Evolutionary conservation across 2,113 vertebrate genomes (phyloP).

Genomic region (Anolis sagrei): DNA sequence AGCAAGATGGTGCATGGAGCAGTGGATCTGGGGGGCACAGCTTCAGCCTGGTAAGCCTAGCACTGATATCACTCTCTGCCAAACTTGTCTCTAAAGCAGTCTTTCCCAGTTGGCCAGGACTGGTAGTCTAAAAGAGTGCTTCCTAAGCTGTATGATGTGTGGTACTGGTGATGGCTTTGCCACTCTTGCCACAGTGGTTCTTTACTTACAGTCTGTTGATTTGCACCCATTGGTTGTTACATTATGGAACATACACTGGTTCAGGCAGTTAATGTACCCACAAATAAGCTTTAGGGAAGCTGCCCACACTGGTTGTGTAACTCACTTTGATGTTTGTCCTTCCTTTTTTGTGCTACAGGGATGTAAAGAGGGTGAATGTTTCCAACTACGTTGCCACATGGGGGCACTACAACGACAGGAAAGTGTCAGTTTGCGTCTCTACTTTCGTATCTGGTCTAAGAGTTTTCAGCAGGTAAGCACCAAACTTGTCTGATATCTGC

Average conservation of each 20-base stretch:
- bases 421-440: constrained; percentile 83
- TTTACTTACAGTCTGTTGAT: background rate
- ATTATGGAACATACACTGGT: background rate
- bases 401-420: constrained; percentile 83
- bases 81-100: background rate
- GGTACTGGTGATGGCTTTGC: too few species aligned
- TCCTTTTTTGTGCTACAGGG: constrained; percentile 71
- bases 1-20: constrained; percentile 73
- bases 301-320: too few species aligned
- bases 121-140: too few species aligned
- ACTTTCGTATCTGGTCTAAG: constrained; percentile 86
- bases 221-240: background rate
- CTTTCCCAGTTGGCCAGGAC: background rate
- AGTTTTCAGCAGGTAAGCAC: constrained; percentile 83
- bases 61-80: background rate
- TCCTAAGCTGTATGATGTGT: too few species aligned
- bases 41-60: constrained; percentile 76
- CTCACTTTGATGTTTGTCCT: background rate
- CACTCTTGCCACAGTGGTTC: too few species aligned
- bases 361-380: constrained; percentile 85
- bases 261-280: background rate
- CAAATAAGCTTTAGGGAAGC: background rate
- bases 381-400: constrained; percentile 82
- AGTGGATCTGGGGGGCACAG: constrained; percentile 68
- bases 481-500: background rate